Conservation (phyloP, 2,797 vertebrate species). For the Propithecus perrieri region DNA sequence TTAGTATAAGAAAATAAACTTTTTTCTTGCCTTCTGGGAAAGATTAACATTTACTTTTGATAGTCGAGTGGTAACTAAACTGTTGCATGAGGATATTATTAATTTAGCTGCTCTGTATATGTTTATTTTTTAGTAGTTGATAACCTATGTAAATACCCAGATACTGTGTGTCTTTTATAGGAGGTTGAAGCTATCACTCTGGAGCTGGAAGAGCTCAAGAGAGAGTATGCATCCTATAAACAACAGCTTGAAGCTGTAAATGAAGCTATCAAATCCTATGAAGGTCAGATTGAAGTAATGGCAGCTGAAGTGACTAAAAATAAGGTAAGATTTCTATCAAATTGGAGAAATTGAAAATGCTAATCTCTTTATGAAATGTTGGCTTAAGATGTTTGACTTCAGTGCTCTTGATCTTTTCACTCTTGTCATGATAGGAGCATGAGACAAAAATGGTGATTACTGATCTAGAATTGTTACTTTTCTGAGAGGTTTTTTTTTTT, state of each 20-base stretch:
- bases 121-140: neutral
- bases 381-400: neutral
- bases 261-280: slow-evolving; percentile 89
- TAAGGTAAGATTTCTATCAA: slow-evolving; percentile 87
- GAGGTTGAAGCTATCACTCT: slow-evolving; percentile 91
- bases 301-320: slow-evolving; percentile 87
- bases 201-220: slow-evolving; percentile 93
- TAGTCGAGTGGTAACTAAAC: neutral
- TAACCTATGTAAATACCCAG: neutral
- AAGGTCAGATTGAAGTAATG: slow-evolving; percentile 90
- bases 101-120: neutral
- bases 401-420: neutral
- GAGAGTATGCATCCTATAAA: slow-evolving; percentile 90
- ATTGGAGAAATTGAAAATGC: neutral
- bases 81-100: neutral
- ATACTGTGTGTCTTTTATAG: slow-evolving; percentile 81
- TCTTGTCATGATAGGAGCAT: neutral
- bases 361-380: neutral
- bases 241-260: slow-evolving; percentile 92
- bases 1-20: neutral
- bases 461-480: neutral
- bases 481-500: no score
- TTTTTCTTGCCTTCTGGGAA: neutral
- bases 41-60: neutral
- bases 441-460: neutral